Conservation (phyloP, 2,113 vertebrate species). For the Hippocampus zosterae region DNA sequence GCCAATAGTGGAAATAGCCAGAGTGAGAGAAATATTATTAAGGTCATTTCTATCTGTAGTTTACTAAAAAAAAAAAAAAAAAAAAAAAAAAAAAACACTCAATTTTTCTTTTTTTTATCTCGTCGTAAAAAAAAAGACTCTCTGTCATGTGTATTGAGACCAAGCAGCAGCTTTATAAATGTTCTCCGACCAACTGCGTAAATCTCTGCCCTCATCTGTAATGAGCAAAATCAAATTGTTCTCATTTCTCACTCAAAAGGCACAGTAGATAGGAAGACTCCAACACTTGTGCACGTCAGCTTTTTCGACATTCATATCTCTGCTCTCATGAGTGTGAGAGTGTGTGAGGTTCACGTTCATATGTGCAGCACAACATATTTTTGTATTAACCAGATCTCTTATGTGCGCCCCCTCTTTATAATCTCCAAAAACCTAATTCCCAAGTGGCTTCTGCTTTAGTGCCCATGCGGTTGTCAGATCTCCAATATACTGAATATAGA, state of each 20-base stretch:
- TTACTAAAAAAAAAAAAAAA: conserved; percentile 41
- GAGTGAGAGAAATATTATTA: conserved; percentile 70
- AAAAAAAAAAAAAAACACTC: conserved; percentile 43
- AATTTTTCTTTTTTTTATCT: conserved; percentile 59
- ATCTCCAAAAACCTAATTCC: too few relatives aligned
- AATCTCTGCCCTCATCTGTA: conserved; percentile 59
- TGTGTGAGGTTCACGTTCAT: conserved; percentile 2
- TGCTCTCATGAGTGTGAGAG: neutral
- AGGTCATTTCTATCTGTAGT: conserved; percentile 71
- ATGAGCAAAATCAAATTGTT: conserved; percentile 45
- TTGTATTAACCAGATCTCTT: conserved; percentile 1
- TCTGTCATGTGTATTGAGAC: conserved; percentile 38
- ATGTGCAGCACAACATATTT: conserved; percentile 27
- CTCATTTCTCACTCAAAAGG: conserved; percentile 30
- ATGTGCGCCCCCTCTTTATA: too few relatives aligned
- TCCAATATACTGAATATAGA: too few relatives aligned
- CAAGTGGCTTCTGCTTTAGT: too few relatives aligned
- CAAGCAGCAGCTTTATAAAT: conserved; percentile 51
- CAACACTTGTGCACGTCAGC: conserved; percentile 54
- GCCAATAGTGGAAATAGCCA: conserved; percentile 61
- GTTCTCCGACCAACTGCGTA: conserved; percentile 45
- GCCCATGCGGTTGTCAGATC: too few relatives aligned
- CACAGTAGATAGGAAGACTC: conserved; percentile 34
- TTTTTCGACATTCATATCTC: conserved; percentile 46
- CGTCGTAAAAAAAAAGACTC: conserved; percentile 67